These are phyloP conservation scores for Anoura caudifer DNA, from an alignment of 2,113 vertebrate species.

Conservation along the genomic window DNA sequence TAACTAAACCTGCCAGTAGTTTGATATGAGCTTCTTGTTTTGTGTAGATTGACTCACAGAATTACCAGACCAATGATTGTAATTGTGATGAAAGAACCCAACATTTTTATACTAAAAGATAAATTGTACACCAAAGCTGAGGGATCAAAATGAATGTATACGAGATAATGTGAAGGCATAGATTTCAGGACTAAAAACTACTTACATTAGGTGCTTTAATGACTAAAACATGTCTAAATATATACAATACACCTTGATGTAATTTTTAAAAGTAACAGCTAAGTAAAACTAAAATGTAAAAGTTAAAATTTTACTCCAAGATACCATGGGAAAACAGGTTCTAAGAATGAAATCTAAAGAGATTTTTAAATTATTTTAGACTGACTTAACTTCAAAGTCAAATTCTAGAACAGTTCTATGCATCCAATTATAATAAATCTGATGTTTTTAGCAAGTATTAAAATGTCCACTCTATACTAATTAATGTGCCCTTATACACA, in stretches of 20 bases:
- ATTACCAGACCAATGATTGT: slow-evolving; percentile 86
- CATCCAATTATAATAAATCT: slow-evolving; percentile 72
- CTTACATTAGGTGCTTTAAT: slow-evolving; percentile 79
- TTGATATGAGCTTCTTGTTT: slow-evolving; percentile 83
- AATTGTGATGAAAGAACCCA: slow-evolving; percentile 81
- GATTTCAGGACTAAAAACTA: slow-evolving; percentile 74
- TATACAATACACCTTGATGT: background rate
- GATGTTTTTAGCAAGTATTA: slow-evolving; percentile 65
- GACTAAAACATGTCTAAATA: slow-evolving; percentile 16
- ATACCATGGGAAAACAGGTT: slow-evolving; percentile 3
- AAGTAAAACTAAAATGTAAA: slow-evolving; percentile 24
- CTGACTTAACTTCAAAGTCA: slow-evolving; percentile 61
- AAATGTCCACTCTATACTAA: background rate
- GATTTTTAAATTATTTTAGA: background rate
- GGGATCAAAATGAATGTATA: background rate
- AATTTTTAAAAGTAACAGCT: slow-evolving; percentile 46
- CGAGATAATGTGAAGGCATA: slow-evolving; percentile 68
- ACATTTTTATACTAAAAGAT: slow-evolving; percentile 69
- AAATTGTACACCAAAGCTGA: slow-evolving; percentile 49
- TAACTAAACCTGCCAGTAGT: slow-evolving; percentile 83
- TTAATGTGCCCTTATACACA: background rate
- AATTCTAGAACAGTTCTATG: slow-evolving; percentile 45
- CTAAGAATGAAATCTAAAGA: slow-evolving; percentile 2
- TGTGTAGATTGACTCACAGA: slow-evolving; percentile 81
- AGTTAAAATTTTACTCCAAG: background rate